phyloP scores from a whole-genome alignment of 2,113 vertebrate genomes.

The Tachysurus vachellii region DNA sequence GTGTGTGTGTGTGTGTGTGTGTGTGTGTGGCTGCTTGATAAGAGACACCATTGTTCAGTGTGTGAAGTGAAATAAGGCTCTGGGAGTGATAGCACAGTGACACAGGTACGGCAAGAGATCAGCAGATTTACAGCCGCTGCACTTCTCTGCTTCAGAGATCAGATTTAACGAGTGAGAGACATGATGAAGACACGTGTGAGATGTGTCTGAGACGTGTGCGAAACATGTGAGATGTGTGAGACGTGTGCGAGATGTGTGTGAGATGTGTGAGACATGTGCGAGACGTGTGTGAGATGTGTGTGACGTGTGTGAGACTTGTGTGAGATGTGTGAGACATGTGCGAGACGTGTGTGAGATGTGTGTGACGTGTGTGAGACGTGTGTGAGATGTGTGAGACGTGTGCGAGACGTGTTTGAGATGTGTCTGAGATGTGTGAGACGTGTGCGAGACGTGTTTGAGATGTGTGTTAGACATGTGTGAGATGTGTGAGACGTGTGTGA shows the following conservation, averaged over 20 bases:
- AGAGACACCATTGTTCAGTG: slow-evolving; percentile 43
- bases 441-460: no score
- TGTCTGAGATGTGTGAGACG: no score
- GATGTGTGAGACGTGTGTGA: no score
- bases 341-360: no score
- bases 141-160: neutral
- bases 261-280: neutral
- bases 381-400: no score
- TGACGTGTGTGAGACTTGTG: no score
- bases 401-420: no score
- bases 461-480: no score
- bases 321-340: no score
- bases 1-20: neutral
- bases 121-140: neutral
- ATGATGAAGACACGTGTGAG: neutral
- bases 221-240: neutral
- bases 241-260: neutral
- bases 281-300: neutral
- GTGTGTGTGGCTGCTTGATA: slow-evolving; percentile 33
- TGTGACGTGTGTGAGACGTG: neutral
- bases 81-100: slow-evolving; percentile 14
- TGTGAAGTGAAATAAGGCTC: slow-evolving; percentile 2
- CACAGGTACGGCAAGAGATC: neutral
- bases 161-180: neutral
- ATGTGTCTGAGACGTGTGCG: neutral